Base-by-base conservation (phyloP, 1,140 invertebrate species). In the Drosophila leontia region DNA sequence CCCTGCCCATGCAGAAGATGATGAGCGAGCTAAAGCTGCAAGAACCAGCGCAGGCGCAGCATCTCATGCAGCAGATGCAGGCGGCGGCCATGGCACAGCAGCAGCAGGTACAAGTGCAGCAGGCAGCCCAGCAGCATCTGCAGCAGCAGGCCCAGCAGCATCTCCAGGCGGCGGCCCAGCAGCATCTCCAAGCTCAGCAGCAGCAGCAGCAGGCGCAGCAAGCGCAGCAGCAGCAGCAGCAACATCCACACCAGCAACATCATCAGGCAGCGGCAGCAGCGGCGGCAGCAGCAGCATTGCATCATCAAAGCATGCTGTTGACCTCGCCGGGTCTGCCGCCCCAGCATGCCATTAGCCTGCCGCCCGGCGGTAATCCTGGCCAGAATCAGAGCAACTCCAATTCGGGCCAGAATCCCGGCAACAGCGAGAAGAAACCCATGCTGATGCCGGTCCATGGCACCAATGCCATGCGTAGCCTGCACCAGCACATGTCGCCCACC, bases 401-500 rank as follows among this genome's bases (percentile, higher is more conserved):
- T 3, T 2, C 19, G 1, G 26, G 15, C 26, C 26, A 11, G 5
- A 70, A 13, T 15, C 0, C 42, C 11, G 1, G 19, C 7, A 69
- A 92, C 93, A 77, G 91, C 93, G 93, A 94, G 91, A 93, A 95
- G 95, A 93, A 94, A 91, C 72, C 93, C 79, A 92, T 92, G 90
- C 69, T 93, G 83, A 93, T 93, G 88, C 92, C 91, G 0, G 84
- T 90, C n/a, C 82, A 85, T 15, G 90, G 87, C 3, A 91, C 94
- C 11, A 94, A 95, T 42, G 94, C 95, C 1, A 94, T 97, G 93
- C 77, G 91, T 4, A 94, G 93, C 39, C 94, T 97, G 19, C 96
- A 97, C 78, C 96, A 96, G 55, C 96, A 97, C 83, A 96, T 97
- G 84, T 96, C 96, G 26, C 97, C 95, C 2, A 97, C 96, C 78